A percentile compares a stretch with the other conserved stretches of the same genome.
These are phyloP conservation scores for Tigriopus californicus DNA, from an alignment of 2,888 invertebrate genomes.

Conservation along the genomic window DNA sequence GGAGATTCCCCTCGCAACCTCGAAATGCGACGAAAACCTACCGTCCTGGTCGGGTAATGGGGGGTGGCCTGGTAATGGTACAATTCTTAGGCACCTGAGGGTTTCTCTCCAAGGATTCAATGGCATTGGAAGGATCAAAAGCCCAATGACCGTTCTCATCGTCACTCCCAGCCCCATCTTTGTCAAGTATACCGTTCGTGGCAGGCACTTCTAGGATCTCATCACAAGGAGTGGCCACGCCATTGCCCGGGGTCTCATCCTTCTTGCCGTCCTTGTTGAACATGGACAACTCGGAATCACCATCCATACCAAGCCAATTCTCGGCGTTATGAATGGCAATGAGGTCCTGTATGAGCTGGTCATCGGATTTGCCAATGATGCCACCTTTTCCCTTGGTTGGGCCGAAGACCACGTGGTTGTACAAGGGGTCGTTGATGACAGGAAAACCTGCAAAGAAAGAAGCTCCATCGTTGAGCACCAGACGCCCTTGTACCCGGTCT, in stretches of 20 bases:
- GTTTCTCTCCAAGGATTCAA: constrained; percentile 12
- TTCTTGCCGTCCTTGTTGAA: constrained; percentile 39
- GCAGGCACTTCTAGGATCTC: neutral
- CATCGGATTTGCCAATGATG: constrained; percentile 25
- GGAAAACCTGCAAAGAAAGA: constrained; percentile 29
- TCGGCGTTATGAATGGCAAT: constrained; percentile 24
- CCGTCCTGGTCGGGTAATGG: constrained; percentile 14
- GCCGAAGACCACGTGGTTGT: constrained; percentile 34
- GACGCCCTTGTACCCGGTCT: neutral
- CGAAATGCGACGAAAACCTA: neutral
- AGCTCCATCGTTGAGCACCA: neutral
- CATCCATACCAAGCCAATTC: constrained; percentile 22
- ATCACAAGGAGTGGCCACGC: neutral
- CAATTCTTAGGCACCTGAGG: constrained; percentile 14
- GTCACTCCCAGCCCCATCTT: neutral
- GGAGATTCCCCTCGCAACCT: too few species aligned
- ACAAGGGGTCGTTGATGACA: constrained; percentile 35
- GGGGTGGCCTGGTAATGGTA: constrained; percentile 15
- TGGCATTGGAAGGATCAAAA: constrained; percentile 3
- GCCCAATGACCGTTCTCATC: neutral
- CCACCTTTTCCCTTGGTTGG: constrained; percentile 29
- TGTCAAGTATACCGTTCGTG: neutral
- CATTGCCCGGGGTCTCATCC: neutral
- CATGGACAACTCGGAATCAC: constrained; percentile 35
- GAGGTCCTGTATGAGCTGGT: constrained; percentile 24